Base-by-base conservation (phyloP, 2,888 invertebrate genomes). In the Dendrolimus houi region DNA sequence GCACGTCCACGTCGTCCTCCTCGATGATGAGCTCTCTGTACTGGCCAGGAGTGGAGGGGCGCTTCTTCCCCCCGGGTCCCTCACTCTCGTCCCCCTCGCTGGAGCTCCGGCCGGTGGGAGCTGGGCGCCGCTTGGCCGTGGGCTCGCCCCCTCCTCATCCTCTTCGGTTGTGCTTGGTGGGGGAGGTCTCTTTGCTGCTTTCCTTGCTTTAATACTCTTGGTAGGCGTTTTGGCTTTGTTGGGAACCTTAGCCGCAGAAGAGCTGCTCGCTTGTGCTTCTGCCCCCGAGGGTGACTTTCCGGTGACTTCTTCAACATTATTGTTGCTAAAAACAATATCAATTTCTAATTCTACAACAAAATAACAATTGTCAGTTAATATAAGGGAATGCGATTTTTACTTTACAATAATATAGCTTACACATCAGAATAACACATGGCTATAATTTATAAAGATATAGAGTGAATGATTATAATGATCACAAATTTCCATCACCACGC, bases 21-120 rank as follows among this genome's bases (percentile, higher is more conserved):
- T 70, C 60, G 8, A 82, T 72, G 0, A 74, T 54, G 52, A 82
- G 59, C 60, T 81, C 81, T 56, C 74, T 75, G 59, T 63, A 65
- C 9, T 47, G 56, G 14, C 41, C 55, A n/a, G 47, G 47, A 1
- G 47, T 10, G 9, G 47, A 9, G 47, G 9, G 47, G 6, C 9
- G 47, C 47, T 6, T 12, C 12, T 8, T 47, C 10, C 12, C 47
- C 12, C 9, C 29, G 29, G 29, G 29, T 6, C 6, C 6, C 29
- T 6, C 29, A 6, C 29, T 3, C 29, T 29, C n/a, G n/a, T n/a
- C 29, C 29, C 6, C 42, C 54, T n/a, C 40, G 41, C 56, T 54
- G 17, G 14, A n/a, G 55, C 57, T 10, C 42, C 56, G 52, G 41
- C 29, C 42, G 40, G 1, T n/a, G 8, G 3, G 10, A 10, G 17